A percentile compares a stretch with the other conserved stretches of the same genome.
Evolutionary conservation across 2,113 vertebrate species (phyloP).

Genomic region (Otis tarda): DNA sequence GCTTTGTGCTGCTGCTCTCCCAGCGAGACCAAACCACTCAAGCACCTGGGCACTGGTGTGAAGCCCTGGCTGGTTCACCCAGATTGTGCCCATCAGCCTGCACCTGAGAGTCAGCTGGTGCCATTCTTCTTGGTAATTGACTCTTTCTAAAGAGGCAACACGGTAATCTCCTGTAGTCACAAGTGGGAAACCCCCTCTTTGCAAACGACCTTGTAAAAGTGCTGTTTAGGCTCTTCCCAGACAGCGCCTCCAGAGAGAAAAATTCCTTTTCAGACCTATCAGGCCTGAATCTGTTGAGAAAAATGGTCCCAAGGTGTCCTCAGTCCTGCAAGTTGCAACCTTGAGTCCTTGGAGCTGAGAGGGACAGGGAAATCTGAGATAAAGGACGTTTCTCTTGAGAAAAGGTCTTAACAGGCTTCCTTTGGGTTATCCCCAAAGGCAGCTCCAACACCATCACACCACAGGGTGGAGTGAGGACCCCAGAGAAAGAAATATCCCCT

Average conservation of each 20-base stretch:
- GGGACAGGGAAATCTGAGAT: accelerated
- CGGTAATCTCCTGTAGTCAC: not conserved
- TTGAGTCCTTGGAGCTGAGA: not conserved
- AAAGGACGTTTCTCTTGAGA: not conserved
- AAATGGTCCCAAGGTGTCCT: not conserved
- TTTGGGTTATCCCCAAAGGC: not conserved
- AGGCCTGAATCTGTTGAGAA: not conserved
- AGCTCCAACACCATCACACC: not conserved
- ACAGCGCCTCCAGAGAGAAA: not conserved
- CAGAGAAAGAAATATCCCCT: not conserved
- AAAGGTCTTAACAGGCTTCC: not conserved
- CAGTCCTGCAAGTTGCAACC: not conserved
- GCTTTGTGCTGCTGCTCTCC: not conserved
- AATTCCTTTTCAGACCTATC: not conserved
- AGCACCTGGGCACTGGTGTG: not conserved
- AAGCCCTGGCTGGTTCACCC: not conserved
- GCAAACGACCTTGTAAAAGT: not conserved
- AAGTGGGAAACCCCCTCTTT: not conserved
- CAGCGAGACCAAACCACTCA: accelerated
- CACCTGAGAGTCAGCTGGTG: not conserved
- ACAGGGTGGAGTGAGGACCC: not conserved
- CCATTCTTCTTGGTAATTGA: not conserved
- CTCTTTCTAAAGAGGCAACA: not conserved
- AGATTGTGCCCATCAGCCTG: not conserved
- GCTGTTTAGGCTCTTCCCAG: not conserved